phyloP scores from a whole-genome alignment of 2,113 vertebrate genomes.

The Machaerirhynchus nigripectus region DNA sequence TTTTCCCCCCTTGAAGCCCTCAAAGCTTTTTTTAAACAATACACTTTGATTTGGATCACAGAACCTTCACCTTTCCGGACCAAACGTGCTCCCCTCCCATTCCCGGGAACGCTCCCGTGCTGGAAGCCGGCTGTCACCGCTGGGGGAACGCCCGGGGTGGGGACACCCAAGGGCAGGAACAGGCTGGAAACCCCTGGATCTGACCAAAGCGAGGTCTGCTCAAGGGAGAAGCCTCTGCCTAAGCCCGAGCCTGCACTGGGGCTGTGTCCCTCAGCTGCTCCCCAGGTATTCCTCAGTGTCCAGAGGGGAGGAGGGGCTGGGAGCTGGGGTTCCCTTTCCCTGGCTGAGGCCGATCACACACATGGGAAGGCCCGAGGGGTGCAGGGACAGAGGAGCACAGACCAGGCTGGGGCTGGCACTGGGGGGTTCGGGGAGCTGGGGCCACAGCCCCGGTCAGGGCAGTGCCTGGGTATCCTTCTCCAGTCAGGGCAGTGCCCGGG shows the following conservation, averaged over 20 bases:
- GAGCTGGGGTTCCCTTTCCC: neutral
- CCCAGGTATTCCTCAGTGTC: fast-evolving
- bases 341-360: constrained; percentile 27
- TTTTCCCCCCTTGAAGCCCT: neutral
- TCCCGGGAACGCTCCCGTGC: fast-evolving
- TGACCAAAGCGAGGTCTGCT: fast-evolving
- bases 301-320: neutral
- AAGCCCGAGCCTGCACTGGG: neutral
- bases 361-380: neutral
- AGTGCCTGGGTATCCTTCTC: too few species aligned
- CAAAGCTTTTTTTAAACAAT: neutral
- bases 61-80: neutral
- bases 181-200: fast-evolving
- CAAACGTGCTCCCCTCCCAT: too few species aligned
- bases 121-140: neutral
- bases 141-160: fast-evolving
- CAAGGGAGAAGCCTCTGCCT: neutral
- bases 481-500: too few species aligned
- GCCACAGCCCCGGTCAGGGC: too few species aligned
- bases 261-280: neutral
- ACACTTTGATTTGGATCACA: neutral
- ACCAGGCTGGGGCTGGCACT: neutral
- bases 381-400: constrained; percentile 2
- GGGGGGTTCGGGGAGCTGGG: neutral
- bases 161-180: neutral